A percentile compares a stretch with the other conserved stretches of the same genome.
Evolutionary conservation across 2,888 invertebrate genomes (phyloP).

Genomic region (Nomada goodeniana): DNA sequence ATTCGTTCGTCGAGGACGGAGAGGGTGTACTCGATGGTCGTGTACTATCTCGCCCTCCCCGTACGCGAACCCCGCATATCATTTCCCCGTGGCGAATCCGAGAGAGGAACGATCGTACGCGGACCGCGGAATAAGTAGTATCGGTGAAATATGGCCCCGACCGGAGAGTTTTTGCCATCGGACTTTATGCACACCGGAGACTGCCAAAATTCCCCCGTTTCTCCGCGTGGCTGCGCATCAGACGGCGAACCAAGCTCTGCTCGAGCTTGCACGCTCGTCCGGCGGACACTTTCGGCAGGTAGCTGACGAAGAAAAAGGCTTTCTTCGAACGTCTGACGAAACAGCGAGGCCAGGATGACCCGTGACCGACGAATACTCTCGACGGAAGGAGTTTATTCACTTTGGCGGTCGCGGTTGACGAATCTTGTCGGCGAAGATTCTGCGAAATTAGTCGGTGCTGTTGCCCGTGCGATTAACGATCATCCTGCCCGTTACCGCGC

Average conservation of each 20-base stretch:
- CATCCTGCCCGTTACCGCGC: too few species aligned
- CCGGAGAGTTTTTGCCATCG: slow-evolving; percentile 68
- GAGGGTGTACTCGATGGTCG: slow-evolving; percentile 48
- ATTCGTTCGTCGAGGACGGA: slow-evolving; percentile 50
- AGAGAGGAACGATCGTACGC: slow-evolving; percentile 67
- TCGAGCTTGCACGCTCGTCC: slow-evolving; percentile 27
- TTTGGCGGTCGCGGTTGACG: too few species aligned
- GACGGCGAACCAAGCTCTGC: slow-evolving; percentile 7
- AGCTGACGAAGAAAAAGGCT: not conserved
- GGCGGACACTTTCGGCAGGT: not conserved
- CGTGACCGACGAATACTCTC: not conserved
- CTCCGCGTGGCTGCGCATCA: slow-evolving; percentile 60
- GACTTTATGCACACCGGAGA: slow-evolving; percentile 67
- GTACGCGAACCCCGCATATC: slow-evolving; percentile 72
- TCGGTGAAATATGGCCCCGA: slow-evolving; percentile 70
- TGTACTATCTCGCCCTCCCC: slow-evolving; percentile 29
- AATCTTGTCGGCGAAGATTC: too few species aligned
- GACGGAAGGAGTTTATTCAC: not conserved
- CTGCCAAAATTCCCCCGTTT: slow-evolving; percentile 69
- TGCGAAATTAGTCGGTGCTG: too few species aligned
- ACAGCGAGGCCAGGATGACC: not conserved
- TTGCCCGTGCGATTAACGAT: too few species aligned
- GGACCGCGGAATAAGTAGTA: slow-evolving; percentile 66
- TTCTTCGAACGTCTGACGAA: not conserved
- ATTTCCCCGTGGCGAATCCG: slow-evolving; percentile 61